Base-by-base conservation (phyloP, 2,113 vertebrate species). In the Columba janthina region DNA sequence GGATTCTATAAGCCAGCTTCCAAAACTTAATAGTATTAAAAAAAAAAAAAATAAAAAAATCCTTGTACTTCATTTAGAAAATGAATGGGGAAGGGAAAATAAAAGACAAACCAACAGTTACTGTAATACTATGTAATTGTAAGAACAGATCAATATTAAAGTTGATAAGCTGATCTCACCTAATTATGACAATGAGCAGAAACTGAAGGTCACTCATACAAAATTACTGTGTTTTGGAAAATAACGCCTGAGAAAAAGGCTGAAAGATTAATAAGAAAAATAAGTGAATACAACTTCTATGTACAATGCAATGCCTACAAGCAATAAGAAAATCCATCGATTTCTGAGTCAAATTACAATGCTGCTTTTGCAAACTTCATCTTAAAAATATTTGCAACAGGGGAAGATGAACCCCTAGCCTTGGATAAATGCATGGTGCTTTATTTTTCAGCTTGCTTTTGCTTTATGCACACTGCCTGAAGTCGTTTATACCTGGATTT, bases 401-500 rank as follows among this genome's bases (percentile, higher is more conserved):
- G 4, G 14, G 60, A 3, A 81, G 79, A 42, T 44, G 57, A 94
- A 91, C 25, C 7, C 31, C 8, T 54, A 58, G 50, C 31, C 58
- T 73, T 48, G n/a, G 65, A 67, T 32, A 90, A 95, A 83, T 34
- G n/a, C 32, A 34, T 1, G 2, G 34, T 56, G 32, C 50, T 92
- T 94, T 89, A 34, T 75, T 93, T 94, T 77, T 84, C 22, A 67
- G 25, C n/a, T 75, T 26, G 60, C 29, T 69, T 54, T 85, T 77
- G 48, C 50, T 93, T 84, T 93, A 70, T 32, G 65, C 22, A 86
- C 65, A 14, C 64, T 94, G 69, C 56, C 88, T 77, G 78, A 73
- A 92, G 69, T 91, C 2, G 0, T 89, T 95, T 95, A 60, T 88
- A 95, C 75, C 67, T 91, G 81, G 81, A 82, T 94, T 97, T 97